Conservation (phyloP, 2,888 invertebrate species). For the Callyntrura guangdongensis region DNA sequence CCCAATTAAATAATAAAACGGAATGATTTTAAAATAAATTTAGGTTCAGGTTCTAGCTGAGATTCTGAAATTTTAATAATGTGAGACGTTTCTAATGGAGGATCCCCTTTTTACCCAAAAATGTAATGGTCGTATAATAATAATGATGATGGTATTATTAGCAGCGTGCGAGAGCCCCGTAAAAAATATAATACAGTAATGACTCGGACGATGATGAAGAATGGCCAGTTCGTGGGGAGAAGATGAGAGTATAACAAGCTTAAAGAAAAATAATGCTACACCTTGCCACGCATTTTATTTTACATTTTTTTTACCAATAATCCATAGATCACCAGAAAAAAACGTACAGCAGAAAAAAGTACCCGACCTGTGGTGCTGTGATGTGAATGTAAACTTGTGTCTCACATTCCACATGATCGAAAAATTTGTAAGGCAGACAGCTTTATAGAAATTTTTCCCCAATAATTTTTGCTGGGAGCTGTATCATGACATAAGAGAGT, state of each 20-base stretch:
- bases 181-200: constrained; percentile 9
- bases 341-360: not conserved
- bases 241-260: constrained; percentile 46
- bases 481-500: not conserved
- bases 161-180: not conserved
- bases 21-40: too few species aligned
- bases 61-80: too few species aligned
- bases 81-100: not conserved
- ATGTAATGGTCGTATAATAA: too few species aligned
- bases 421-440: not conserved
- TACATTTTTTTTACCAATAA: constrained; percentile 35
- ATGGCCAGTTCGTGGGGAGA: constrained; percentile 51
- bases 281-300: too few species aligned
- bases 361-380: not conserved
- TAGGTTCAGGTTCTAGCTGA: too few species aligned
- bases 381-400: too few species aligned
- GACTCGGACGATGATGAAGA: constrained; percentile 21
- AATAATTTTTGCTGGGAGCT: constrained; percentile 58
- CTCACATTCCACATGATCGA: not conserved
- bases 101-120: not conserved
- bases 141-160: constrained; percentile 54
- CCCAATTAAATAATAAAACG: not conserved
- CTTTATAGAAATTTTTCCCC: constrained; percentile 1
- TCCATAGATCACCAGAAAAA: constrained; percentile 50
- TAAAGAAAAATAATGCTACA: constrained; percentile 15